Base-by-base conservation (phyloP, 2,113 vertebrate genomes). In the Terrapene triunguis region DNA sequence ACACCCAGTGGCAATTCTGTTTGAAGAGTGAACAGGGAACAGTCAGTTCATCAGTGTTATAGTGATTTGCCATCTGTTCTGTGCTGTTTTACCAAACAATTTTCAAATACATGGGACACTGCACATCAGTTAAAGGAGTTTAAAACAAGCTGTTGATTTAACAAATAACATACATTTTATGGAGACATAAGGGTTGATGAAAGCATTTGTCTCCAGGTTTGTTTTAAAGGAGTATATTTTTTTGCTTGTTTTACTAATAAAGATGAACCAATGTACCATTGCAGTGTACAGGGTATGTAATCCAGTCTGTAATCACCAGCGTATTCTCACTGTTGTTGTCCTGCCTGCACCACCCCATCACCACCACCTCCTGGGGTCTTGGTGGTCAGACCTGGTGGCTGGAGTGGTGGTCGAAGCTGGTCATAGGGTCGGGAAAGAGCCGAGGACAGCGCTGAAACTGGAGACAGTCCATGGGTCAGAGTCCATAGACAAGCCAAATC, bases 141-240 rank as follows among this genome's bases (percentile, higher is more conserved):
- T 89, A 35, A 94, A 90, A 76, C 48, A 90, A 42, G 82, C 22
- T 38, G 54, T 85, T 82, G 87, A 59, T 84, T 44, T 10, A 81
- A 29, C 90, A 80, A 92, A 57, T 5, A 65, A 4, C 5, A 5
- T n/a, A 50, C 83, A 48, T 85, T 82, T 22, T 55, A 8, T 38
- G 69, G 92, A 84, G 13, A 4, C 44, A 38, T 0, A 0, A 0
- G 0, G 53, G 12, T 94, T 93, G 32, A 8, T 78, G 32, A 87
- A 84, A 80, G 27, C 59, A 29, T 9, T 16, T 74, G 7, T 59
- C 80, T 59, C 4, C 8, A 85, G 17, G 29, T 62, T 80, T n/a
- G 59, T 84, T 92, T 95, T 90, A 84, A 91, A 87, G 25, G 57
- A 32, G 29, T 89, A 0, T 44, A 1, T 6, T 19, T 81, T 85